phyloP scores from a whole-genome alignment of 2,113 vertebrate species.

The Neolamprologus devosi region DNA sequence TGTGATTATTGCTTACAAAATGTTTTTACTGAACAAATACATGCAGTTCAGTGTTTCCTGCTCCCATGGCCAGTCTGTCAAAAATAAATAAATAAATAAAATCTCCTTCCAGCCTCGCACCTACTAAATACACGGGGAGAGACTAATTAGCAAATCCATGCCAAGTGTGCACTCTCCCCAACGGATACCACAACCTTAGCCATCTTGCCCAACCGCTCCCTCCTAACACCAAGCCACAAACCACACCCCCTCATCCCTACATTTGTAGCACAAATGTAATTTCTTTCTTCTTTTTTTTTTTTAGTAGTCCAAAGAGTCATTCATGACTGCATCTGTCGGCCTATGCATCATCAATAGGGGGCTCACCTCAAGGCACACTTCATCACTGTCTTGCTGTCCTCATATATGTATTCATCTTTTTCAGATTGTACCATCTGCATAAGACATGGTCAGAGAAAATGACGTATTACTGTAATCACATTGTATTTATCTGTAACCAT shows the following conservation, averaged over 20 bases:
- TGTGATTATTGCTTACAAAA: no score
- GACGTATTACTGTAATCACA: neutral
- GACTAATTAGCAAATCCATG: neutral
- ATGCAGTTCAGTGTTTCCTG: neutral
- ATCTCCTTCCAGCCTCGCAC: neutral
- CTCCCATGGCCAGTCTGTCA: neutral
- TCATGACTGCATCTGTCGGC: neutral
- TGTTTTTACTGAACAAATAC: no score
- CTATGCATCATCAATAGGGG: rapidly evolving
- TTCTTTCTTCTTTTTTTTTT: neutral
- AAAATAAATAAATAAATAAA: rapidly evolving
- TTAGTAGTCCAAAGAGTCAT: neutral
- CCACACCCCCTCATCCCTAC: neutral
- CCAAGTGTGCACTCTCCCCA: neutral
- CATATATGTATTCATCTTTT: neutral
- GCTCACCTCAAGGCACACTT: neutral
- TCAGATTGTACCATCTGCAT: neutral
- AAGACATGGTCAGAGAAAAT: neutral
- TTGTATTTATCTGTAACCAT: neutral
- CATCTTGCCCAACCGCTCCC: neutral
- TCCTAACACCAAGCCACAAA: neutral
- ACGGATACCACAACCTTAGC: neutral
- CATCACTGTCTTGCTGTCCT: neutral
- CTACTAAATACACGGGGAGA: neutral
- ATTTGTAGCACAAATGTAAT: neutral